Evolutionary conservation across 2,797 vertebrate genomes (phyloP), one percentile per base, ranked within the genome.

Genomic region (Orestias chungarensis): DNA sequence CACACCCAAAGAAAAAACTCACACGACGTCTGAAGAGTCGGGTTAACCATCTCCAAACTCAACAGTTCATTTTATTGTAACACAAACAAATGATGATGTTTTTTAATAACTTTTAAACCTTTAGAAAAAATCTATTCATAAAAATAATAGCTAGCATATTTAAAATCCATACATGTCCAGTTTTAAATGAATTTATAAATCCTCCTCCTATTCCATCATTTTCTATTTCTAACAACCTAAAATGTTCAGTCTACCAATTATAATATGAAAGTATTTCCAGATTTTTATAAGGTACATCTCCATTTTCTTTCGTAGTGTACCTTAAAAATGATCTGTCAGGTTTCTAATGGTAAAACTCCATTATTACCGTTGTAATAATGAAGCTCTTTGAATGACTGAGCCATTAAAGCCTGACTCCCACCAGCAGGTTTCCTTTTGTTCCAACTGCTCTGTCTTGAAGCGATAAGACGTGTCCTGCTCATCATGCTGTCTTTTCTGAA

Each of bases 1-100:
- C 77, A 82, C 88, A 77, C 86, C 88, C 88, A 82, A 64, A 68
- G 40, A 47, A 55, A 59, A 55, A 18, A 27, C 71, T 76, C 52
- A 3, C 3, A 82, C 61, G 47, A 57, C 35, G 79, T 70, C 64
- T 69, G 62, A n/a, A 62, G 15, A 38, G 11, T n/a, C 11, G 38
- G 59, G 35, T 11, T 40, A n/a, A 42, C 12, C 25, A 20, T 42
- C 38, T 25, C 59, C n/a, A 6, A 62, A 40, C 35, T 12, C 33
- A 25, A 4, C 38, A 15, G 35, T 42, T 64, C 12, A 7, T 62
- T 3, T 42, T 57, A 31, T 6, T 23, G n/a, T 46, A 29, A 42
- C 43, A 18, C 31, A 25, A 76, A 55, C 20, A 25, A 3, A n/a
- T 46, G 18, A 8, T 10, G 35, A 62, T 42, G n/a, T 25, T 35